phyloP scores from a whole-genome alignment of 2,113 vertebrate species.

The Morone saxatilis region DNA sequence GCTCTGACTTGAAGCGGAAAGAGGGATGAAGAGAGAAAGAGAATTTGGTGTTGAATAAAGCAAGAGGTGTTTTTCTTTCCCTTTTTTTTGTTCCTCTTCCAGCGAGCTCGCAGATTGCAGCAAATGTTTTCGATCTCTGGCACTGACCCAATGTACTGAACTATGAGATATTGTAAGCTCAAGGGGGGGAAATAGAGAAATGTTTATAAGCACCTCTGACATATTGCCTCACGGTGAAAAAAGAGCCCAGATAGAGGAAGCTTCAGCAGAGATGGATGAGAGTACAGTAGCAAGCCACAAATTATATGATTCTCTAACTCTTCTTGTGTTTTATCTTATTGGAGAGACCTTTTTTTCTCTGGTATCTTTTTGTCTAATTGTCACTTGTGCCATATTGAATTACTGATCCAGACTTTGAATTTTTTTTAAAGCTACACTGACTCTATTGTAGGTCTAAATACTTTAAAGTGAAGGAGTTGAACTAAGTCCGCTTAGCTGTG shows the following conservation, averaged over 20 bases:
- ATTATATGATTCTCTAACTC: slow-evolving; percentile 9
- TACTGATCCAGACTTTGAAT: neutral
- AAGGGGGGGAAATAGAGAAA: slow-evolving; percentile 50
- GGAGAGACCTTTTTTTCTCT: neutral
- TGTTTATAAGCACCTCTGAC: slow-evolving; percentile 66
- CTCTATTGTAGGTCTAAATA: neutral
- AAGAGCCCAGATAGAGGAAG: slow-evolving; percentile 40
- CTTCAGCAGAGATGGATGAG: slow-evolving; percentile 49
- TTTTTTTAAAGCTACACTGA: neutral
- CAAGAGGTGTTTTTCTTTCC: slow-evolving; percentile 4
- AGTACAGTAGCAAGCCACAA: slow-evolving; percentile 18
- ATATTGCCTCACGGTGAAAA: slow-evolving; percentile 49
- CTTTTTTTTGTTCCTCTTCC: slow-evolving; percentile 28
- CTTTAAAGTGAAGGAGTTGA: no score
- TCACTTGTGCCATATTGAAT: neutral
- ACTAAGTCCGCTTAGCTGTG: no score
- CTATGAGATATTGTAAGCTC: slow-evolving; percentile 65
- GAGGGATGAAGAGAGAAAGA: slow-evolving; percentile 16
- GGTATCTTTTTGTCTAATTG: slow-evolving; percentile 16
- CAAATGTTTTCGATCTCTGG: slow-evolving; percentile 70
- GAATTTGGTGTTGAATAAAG: slow-evolving; percentile 42
- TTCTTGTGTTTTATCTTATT: slow-evolving; percentile 12
- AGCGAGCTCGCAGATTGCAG: slow-evolving; percentile 50
- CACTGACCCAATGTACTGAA: slow-evolving; percentile 67
- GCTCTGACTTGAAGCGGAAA: slow-evolving; percentile 25